Evolutionary conservation across 2,797 vertebrate species (phyloP).

Genomic region (Lepilemur ruficaudatus): DNA sequence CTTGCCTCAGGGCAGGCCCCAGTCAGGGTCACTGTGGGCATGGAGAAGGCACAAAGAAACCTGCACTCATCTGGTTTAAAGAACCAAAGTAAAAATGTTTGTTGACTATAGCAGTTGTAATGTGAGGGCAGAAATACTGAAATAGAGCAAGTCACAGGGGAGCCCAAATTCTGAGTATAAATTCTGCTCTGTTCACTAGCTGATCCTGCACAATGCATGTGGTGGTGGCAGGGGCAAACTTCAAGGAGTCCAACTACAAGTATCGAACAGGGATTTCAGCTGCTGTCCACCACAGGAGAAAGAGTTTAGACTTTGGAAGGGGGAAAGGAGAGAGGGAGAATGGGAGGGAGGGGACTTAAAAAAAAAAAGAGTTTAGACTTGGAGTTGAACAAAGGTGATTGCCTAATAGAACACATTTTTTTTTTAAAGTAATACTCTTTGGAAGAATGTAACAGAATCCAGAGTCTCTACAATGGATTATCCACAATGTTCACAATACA

Average conservation of each 20-base stretch:
- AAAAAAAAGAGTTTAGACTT: no score
- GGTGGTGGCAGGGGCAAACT: neutral
- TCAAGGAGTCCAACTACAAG: neutral
- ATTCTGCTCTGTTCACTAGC: neutral
- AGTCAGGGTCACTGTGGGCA: neutral
- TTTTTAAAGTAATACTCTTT: no score
- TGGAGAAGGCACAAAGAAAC: neutral
- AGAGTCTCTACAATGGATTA: neutral
- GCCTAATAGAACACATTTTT: neutral
- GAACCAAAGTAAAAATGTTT: neutral
- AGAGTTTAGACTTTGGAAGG: neutral
- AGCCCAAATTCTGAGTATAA: neutral
- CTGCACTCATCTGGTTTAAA: neutral
- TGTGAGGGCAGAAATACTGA: neutral
- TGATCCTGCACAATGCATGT: neutral
- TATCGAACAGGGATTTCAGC: neutral
- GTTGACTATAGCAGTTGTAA: neutral
- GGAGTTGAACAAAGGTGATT: neutral
- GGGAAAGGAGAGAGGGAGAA: no score
- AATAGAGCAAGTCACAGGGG: neutral
- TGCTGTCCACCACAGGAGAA: rapidly evolving
- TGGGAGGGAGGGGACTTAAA: no score
- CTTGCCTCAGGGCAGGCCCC: neutral
- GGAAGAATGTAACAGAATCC: neutral
- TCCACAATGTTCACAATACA: rapidly evolving